A percentile compares a stretch with the other conserved stretches of the same genome.
phyloP scores from a whole-genome alignment of 2,888 invertebrate genomes.

The Microctonus hyperodae region DNA sequence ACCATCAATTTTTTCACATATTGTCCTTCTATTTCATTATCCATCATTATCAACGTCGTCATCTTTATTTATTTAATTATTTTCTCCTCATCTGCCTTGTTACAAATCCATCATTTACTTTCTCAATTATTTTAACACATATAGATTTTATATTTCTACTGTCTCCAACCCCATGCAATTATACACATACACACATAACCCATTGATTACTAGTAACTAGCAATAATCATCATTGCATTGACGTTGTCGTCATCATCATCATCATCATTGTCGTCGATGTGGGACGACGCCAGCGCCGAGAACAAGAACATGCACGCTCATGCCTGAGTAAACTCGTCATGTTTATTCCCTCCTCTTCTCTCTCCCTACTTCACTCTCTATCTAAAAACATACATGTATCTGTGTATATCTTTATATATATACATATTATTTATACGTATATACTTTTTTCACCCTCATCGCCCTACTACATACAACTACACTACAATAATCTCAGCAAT shows the following conservation, averaged over 20 bases:
- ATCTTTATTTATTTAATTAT: background rate
- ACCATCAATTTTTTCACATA: background rate
- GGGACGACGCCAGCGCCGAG: slow-evolving; percentile 37
- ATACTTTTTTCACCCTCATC: background rate
- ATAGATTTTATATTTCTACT: too few relatives aligned
- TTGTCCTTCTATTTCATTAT: background rate
- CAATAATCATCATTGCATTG: background rate
- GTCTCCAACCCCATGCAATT: too few relatives aligned
- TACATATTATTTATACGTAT: background rate
- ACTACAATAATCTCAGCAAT: too few relatives aligned
- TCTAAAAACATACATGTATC: background rate
- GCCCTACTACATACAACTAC: too few relatives aligned
- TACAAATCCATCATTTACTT: background rate
- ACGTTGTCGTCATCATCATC: background rate
- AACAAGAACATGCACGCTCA: slow-evolving; percentile 26
- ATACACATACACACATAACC: too few relatives aligned
- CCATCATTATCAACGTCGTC: background rate
- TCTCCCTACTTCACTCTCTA: slow-evolving; percentile 14
- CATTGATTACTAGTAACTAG: too few relatives aligned
- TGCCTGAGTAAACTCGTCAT: slow-evolving; percentile 22
- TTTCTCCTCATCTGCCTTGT: background rate
- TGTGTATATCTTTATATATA: too few relatives aligned
- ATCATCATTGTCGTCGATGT: slow-evolving; percentile 21
- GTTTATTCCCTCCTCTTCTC: slow-evolving; percentile 27
- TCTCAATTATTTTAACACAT: background rate